phyloP scores from a whole-genome alignment of 2,797 vertebrate species.

The Scyliorhinus canicula region DNA sequence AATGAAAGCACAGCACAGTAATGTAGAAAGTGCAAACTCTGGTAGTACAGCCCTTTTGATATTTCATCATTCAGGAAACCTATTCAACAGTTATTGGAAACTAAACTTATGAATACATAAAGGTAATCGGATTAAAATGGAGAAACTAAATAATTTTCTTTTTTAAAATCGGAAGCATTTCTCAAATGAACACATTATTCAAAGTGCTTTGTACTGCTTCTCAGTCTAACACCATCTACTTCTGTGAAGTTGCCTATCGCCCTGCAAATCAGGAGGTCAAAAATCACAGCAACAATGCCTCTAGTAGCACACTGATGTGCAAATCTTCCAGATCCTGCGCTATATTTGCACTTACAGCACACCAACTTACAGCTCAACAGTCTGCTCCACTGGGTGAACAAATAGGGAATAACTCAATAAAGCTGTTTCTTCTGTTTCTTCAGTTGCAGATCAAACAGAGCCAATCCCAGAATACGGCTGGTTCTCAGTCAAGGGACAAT shows the following conservation, averaged over 20 bases:
- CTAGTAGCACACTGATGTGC: background rate
- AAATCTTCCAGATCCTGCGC: background rate
- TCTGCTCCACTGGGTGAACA: background rate
- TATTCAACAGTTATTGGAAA: background rate
- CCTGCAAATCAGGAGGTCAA: background rate
- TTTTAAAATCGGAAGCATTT: background rate
- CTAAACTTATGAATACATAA: background rate
- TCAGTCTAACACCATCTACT: background rate
- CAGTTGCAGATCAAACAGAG: background rate
- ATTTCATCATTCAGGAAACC: too few species aligned
- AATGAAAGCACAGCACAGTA: background rate
- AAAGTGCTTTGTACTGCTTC: background rate
- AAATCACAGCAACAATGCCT: background rate
- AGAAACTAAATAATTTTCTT: background rate
- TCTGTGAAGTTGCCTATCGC: background rate
- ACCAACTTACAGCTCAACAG: background rate
- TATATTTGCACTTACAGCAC: background rate
- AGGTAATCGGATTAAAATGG: background rate
- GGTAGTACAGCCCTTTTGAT: background rate
- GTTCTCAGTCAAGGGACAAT: background rate
- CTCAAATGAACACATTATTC: background rate
- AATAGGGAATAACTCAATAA: background rate
- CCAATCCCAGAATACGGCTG: background rate
- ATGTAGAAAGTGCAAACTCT: background rate
- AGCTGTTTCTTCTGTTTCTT: too few species aligned